A percentile compares a stretch with the other conserved stretches of the same genome.
phyloP scores from a whole-genome alignment of 2,797 vertebrate species.

The Crocodylus rhombifer region DNA sequence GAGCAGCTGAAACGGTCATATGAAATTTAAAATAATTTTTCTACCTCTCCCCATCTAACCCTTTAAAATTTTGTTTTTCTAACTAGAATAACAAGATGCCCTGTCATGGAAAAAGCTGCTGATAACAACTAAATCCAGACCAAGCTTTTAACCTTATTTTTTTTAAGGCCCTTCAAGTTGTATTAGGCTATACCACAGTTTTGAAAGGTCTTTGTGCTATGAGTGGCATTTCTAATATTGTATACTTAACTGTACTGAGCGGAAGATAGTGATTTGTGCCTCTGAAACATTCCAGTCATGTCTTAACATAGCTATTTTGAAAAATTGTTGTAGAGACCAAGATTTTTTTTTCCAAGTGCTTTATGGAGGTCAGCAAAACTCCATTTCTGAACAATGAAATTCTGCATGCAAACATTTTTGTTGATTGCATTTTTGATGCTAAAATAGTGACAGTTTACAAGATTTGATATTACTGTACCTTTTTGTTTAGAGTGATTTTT shows the following conservation, averaged over 20 bases:
- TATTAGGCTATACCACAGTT: not conserved
- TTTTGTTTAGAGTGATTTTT: slow-evolving; percentile 67
- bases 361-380: slow-evolving; percentile 73
- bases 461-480: slow-evolving; percentile 68
- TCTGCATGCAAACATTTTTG: slow-evolving; percentile 59
- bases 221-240: slow-evolving; percentile 29
- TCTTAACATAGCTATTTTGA: slow-evolving; percentile 38
- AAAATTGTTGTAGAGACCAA: slow-evolving; percentile 35
- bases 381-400: slow-evolving; percentile 55
- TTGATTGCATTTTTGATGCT: slow-evolving; percentile 53
- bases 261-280: slow-evolving; percentile 39
- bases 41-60: slow-evolving; percentile 29
- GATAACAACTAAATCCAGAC: slow-evolving; percentile 21
- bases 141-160: not conserved
- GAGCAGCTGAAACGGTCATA: slow-evolving; percentile 11
- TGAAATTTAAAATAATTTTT: slow-evolving; percentile 23
- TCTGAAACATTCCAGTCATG: slow-evolving; percentile 42
- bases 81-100: not conserved
- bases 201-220: slow-evolving; percentile 2
- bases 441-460: slow-evolving; percentile 61
- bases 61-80: slow-evolving; percentile 14
- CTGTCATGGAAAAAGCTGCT: not conserved
- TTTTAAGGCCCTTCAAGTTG: not conserved
- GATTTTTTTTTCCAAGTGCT: slow-evolving; percentile 64
- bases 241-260: not conserved